Evolutionary conservation across 2,888 invertebrate species (phyloP).

Genomic region (Cremastobaeus sp.): DNA sequence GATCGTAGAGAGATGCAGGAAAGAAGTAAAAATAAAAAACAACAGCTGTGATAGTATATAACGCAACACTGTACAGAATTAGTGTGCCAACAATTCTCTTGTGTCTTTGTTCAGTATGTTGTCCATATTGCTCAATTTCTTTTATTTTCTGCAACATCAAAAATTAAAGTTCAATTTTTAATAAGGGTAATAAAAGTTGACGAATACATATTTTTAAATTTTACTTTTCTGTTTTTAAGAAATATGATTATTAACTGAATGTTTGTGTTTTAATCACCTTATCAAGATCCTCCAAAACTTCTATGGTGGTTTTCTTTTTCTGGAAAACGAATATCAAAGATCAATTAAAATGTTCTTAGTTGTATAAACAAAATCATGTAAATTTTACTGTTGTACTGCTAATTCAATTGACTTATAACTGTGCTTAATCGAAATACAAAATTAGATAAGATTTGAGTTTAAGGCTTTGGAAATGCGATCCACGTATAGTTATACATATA

Average conservation of each 20-base stretch:
- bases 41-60: constrained; percentile 85
- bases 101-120: constrained; percentile 88
- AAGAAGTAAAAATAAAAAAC: constrained; percentile 90
- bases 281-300: constrained; percentile 85
- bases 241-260: too few relatives aligned
- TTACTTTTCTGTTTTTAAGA: too few relatives aligned
- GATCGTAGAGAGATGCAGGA: constrained; percentile 86
- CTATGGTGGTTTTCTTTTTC: constrained; percentile 81
- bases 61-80: constrained; percentile 84
- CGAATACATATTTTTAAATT: constrained; percentile 17
- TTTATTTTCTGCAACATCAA: constrained; percentile 87
- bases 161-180: too few relatives aligned
- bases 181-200: too few relatives aligned
- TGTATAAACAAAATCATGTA: background rate
- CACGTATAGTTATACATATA: constrained; percentile 10
- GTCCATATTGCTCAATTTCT: constrained; percentile 88
- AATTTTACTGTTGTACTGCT: background rate
- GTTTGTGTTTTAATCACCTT: constrained; percentile 79
- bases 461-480: constrained; percentile 14
- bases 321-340: constrained; percentile 68
- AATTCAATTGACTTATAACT: constrained; percentile 8
- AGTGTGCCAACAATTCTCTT: constrained; percentile 90
- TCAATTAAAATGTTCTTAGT: background rate
- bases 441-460: background rate
- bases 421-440: constrained; percentile 7